Evolutionary conservation across 2,113 vertebrate species (phyloP), one percentile per base, ranked within the genome.

Genomic region (Indicator indicator): DNA sequence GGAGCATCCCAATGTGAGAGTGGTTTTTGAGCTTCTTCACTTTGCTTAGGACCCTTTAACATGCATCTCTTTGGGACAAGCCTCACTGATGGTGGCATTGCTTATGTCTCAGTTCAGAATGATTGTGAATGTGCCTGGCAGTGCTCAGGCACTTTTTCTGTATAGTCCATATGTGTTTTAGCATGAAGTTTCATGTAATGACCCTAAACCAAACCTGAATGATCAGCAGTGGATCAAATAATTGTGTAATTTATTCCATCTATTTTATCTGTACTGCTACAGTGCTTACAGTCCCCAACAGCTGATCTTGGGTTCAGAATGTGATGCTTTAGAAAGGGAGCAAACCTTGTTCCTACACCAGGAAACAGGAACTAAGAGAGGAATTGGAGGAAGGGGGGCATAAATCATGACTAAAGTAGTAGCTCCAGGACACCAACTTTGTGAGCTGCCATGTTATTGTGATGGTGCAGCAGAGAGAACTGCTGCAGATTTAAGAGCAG

Each of bases 341-440:
- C 58, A 84, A 88, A 87, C 65, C 12, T 32, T 9, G 38, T 24
- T 74, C 38, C 83, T 68, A n/a, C 56, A 70, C 52, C 42, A 54
- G 58, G 42, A 55, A 78, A 9, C 16, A 80, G 44, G 5, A 76
- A 64, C 56, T 52, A 46, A 67, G 58, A 87, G 65, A 55, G 82
- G 40, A 11, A 32, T 5, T 64, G 59, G 4, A 88, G 76, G 21
- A 46, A 88, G 48, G 11, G 56, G 21, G 58, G 64, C 46, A 84
- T 44, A 50, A 77, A 21, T 24, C 32, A 13, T 3, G 6, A 28
- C 6, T 0, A 42, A 67, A 55, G 55, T 0, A 62, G 32, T 32
- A 78, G 70, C 32, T 60, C 7, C n/a, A 55, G 58, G 52, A 21
- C 13, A 83, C 27, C n/a, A 44, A 0, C n/a, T 21, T 6, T 26